Base-by-base conservation (phyloP, 2,797 vertebrate species). In the Novumbra hubbsi region DNA sequence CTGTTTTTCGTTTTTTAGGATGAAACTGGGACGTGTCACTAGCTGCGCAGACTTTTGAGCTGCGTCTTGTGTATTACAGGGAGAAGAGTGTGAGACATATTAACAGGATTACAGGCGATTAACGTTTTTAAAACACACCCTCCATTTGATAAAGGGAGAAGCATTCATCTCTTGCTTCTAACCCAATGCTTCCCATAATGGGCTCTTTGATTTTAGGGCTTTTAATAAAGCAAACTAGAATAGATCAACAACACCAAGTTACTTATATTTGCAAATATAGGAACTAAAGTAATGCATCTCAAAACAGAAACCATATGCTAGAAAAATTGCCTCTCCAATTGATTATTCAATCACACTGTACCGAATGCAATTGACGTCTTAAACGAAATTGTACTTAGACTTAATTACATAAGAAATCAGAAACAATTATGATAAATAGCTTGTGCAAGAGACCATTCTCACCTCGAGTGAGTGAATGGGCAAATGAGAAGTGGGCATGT, bases 21-120 rank as follows among this genome's bases (percentile, higher is more conserved):
- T 73, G 71, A 65, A 73, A 73, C 45, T 65, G 62, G 27, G 71
- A 73, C 63, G 41, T 49, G 45, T 24, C 71, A 27, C 71, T 19
- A 21, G 57, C 34, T 60, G 41, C 50, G 45, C 41, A 49, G 24
- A 28, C 45, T 69, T 72, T 65, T 28, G 49, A 71, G 65, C 74
- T 38, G 62, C 30, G 41, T 73, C 17, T 85, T 93, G 92, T 92
- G 90, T 90, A 92, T 92, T 89, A 86, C 87, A 89, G 82, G 82
- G 78, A 79, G 85, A 77, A 81, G 88, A 88, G 91, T 90, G 92
- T 89, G 90, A 92, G 91, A 93, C 91, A 89, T 86, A 90, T 93
- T 93, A 92, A 93, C 90, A 89, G 91, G 92, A 94, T 94, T 93
- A 93, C 89, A 91, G 86, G 88, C 86, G 88, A 92, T 93, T 92